These are phyloP conservation scores for Diogma glabrata DNA, from an alignment of 2,888 invertebrate genomes.

Conservation along the genomic window DNA sequence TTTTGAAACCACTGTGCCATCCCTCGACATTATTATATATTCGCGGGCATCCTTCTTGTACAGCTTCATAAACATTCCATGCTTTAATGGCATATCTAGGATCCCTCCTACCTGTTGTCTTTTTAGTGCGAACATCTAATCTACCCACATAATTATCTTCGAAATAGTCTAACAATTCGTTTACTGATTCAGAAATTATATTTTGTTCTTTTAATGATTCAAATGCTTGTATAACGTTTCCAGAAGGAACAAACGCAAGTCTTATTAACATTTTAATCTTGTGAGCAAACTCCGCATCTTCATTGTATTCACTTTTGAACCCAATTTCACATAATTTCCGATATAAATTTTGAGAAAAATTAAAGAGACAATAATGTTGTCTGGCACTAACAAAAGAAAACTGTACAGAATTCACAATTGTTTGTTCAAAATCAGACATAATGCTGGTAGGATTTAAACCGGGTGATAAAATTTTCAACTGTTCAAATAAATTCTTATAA, in stretches of 20 bases:
- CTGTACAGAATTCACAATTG: not conserved
- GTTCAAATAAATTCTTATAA: conserved; percentile 5
- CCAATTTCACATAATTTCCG: conserved; percentile 3
- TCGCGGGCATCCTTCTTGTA: not conserved
- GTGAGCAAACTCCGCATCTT: conserved; percentile 1
- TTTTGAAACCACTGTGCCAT: not conserved
- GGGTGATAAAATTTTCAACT: not conserved
- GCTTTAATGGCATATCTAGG: not conserved
- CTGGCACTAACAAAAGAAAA: not conserved
- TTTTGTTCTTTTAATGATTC: not conserved
- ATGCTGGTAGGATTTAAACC: not conserved
- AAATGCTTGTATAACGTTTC: not conserved
- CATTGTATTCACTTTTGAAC: conserved; percentile 4
- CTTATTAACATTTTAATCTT: not conserved
- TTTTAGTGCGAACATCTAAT: no score
- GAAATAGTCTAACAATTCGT: not conserved
- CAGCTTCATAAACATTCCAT: not conserved
- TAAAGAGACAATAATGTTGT: not conserved
- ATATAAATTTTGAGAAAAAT: conserved; percentile 1
- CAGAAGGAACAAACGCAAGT: not conserved
- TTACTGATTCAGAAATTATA: not conserved
- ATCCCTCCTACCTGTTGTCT: not conserved
- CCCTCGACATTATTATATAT: not conserved
- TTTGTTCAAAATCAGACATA: not conserved
- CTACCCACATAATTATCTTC: not conserved